Conservation (phyloP, 2,888 invertebrate genomes). For the Gisinianus flammeolus region DNA sequence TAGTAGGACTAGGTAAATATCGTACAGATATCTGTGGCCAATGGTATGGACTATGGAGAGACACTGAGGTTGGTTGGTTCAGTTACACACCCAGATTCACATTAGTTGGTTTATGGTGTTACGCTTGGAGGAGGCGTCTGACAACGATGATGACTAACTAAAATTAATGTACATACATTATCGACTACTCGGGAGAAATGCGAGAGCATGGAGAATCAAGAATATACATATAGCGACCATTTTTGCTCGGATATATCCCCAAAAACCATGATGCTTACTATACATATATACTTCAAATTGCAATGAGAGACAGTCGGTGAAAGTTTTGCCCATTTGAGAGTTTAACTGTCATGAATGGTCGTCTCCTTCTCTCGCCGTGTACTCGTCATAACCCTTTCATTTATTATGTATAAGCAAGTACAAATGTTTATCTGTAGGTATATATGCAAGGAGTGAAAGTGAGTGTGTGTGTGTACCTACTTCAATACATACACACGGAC, state of each 20-base stretch:
- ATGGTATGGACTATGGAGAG: not conserved
- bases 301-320: not conserved
- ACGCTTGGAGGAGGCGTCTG: not conserved
- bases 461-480: too few species aligned
- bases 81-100: not conserved
- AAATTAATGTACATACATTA: not conserved
- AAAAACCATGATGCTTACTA: too few species aligned
- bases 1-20: too few species aligned
- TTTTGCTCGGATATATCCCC: not conserved
- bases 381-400: too few species aligned
- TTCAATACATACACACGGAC: too few species aligned
- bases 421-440: too few species aligned
- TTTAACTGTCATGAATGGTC: too few species aligned
- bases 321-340: conserved; percentile 8
- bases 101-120: not conserved
- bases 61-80: not conserved
- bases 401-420: too few species aligned
- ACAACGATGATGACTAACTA: conserved; percentile 5
- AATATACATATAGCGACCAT: not conserved
- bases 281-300: not conserved
- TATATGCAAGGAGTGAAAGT: too few species aligned
- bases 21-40: too few species aligned
- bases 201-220: not conserved
- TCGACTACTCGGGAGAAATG: too few species aligned
- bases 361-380: too few species aligned